Evolutionary conservation across 1,140 invertebrate genomes (phyloP).

Genomic region (Coptotermes formosanus): DNA sequence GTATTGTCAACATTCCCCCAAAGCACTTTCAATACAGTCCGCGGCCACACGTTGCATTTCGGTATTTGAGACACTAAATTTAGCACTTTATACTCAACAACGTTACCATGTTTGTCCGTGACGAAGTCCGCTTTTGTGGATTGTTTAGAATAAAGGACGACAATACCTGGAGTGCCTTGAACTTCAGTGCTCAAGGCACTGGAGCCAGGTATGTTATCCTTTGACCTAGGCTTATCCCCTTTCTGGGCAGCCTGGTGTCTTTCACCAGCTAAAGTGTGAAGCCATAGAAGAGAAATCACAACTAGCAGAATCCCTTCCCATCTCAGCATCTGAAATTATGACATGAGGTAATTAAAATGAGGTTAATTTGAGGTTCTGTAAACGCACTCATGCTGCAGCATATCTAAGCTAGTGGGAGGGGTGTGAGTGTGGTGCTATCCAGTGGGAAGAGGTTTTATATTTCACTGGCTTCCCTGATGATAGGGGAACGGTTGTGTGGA

Average conservation of each 20-base stretch:
- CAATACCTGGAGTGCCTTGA: background rate
- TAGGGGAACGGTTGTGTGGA: too few relatives aligned
- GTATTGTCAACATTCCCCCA: too few relatives aligned
- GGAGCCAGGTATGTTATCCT: background rate
- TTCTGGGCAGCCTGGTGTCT: background rate
- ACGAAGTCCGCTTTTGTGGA: background rate
- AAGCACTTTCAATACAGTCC: too few relatives aligned
- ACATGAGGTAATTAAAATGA: too few relatives aligned
- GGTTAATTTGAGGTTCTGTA: too few relatives aligned
- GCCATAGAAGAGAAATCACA: background rate
- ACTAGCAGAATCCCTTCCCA: background rate
- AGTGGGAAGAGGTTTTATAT: too few relatives aligned
- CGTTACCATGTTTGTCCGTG: background rate
- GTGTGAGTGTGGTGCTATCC: too few relatives aligned
- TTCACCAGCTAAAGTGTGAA: background rate
- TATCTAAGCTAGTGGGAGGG: too few relatives aligned
- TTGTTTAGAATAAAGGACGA: background rate
- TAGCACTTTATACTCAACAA: background rate
- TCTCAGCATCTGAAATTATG: background rate
- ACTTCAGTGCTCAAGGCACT: background rate
- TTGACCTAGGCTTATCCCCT: background rate
- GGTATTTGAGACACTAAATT: too few relatives aligned
- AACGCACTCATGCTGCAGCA: too few relatives aligned
- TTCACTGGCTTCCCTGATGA: too few relatives aligned
- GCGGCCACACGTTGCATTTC: too few relatives aligned